A percentile compares a stretch with the other conserved stretches of the same genome.
Evolutionary conservation across 2,888 invertebrate genomes (phyloP).

Genomic region (Teleiodes luculella): DNA sequence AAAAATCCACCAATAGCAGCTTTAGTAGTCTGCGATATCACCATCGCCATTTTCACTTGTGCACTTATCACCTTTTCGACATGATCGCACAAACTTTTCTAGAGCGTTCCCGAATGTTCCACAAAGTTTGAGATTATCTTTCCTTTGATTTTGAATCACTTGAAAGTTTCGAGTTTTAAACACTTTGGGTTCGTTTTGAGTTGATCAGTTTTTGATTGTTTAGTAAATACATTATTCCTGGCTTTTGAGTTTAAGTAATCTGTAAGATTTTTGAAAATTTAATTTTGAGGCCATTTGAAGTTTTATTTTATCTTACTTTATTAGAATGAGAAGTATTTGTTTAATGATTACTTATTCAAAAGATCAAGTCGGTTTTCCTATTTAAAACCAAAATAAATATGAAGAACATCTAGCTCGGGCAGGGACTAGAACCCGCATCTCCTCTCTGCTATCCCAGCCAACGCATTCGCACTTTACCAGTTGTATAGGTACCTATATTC

Average conservation of each 20-base stretch:
- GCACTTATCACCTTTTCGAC: conserved; percentile 53
- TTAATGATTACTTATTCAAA: too few species aligned
- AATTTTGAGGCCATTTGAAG: neutral
- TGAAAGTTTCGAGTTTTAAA: conserved; percentile 5
- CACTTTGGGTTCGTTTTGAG: conserved; percentile 2
- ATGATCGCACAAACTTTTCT: conserved; percentile 31
- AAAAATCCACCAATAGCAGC: conserved; percentile 69
- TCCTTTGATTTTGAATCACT: conserved; percentile 4
- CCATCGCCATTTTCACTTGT: conserved; percentile 68
- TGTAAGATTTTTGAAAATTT: neutral
- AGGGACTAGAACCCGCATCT: too few species aligned
- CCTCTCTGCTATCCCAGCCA: too few species aligned
- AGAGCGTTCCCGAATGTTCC: neutral
- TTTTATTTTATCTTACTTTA: too few species aligned
- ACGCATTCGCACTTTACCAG: too few species aligned
- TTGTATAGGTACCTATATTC: too few species aligned
- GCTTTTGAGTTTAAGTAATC: neutral
- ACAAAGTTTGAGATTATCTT: neutral
- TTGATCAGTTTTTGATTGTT: conserved; percentile 3
- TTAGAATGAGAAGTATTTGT: too few species aligned
- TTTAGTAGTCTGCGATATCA: conserved; percentile 72
- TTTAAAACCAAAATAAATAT: too few species aligned
- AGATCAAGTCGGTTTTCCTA: too few species aligned
- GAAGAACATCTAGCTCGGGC: too few species aligned
- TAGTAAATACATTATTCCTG: conserved; percentile 4